Evolutionary conservation across 2,113 vertebrate species (phyloP), one percentile per base, ranked within the genome.

Genomic region (Rutilus rutilus): DNA sequence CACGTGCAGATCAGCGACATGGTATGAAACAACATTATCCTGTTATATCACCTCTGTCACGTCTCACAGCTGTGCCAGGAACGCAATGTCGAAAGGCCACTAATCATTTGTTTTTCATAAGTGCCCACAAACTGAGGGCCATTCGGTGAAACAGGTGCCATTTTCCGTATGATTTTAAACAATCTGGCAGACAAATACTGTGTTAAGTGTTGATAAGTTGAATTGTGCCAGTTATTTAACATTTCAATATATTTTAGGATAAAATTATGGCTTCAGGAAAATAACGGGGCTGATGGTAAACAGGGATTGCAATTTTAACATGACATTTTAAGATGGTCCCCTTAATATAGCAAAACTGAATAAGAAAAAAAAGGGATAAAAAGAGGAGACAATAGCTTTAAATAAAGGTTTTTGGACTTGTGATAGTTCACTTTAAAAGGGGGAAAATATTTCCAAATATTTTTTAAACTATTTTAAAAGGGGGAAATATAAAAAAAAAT

Each of bases 1-100:
- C 97, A 99, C 90, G 96, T 97, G 94, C 94, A 97, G 92, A 98
- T 99, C 90, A 97, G 96, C 88, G 98, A 99, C 78, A 99, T 99
- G 98, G 98, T 99, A 92, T 93, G 92, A 92, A 25, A 6, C 25
- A 57, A 69, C 47, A 67, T 50, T 42, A 78, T 25, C 33, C 52
- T 45, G 33, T 80, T 73, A 78, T 30, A 33, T 82, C 67, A 64
- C 7, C 50, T 50, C 17, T 64, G 23, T n/a, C 19, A 71, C 62
- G 39, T 30, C 54, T 30, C 57, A 75, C 27, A 19, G 47, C 59
- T 60, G 69, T n/a, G 36, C 47, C 27, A 60, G 74, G 33, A 69
- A 52, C 25, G n/a, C 23, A n/a, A 12, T 33, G 77, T 15, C 11
- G 17, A 78, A 59, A 78, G 76, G 76, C 30, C 76, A 78, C 54